Evolutionary conservation across 2,888 invertebrate species (phyloP), one percentile per base, ranked within the genome.

Genomic region (Tetrapedia diversipes): DNA sequence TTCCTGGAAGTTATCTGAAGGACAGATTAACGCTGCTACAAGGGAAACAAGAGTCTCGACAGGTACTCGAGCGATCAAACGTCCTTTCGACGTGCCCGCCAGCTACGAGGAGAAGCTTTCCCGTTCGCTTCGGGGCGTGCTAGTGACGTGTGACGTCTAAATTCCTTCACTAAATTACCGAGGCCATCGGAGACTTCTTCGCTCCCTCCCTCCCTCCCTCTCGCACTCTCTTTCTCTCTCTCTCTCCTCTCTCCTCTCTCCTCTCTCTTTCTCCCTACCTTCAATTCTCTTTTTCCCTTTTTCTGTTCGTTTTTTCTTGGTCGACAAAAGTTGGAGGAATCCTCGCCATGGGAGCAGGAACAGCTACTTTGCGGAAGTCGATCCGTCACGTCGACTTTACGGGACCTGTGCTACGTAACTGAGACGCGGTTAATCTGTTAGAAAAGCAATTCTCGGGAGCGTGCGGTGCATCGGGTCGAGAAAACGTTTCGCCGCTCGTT

Each of bases 121-220:
- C 47, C 65, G 61, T 53, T 59, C 59, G 39, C 61, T 22, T 11
- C 19, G 63, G 64, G 67, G 72, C 61, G 65, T 81, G 81, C 74
- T 70, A 57, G 72, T 83, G 87, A 85, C 83, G 82, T 54, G 81
- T 80, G 85, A 87, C 83, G 78, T 84, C 86, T 82, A 83, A 87
- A 87, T 87, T 86, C 80, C 80, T 73, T 63, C 70, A 80, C 69
- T 79, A 78, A 84, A 86, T 84, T 82, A 79, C 82, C 74, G 65
- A 60, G 59, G 65, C 74, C 61, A 72, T 69, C 79, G 45, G 64
- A n/a, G 39, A 37, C 27, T 70, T 69, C 54, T 47, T 56, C 63
- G 66, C 45, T 54, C 54, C n/a, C 24, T 60, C 47, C 53, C 4
- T 37, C 22, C n/a, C 32, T 49, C 59, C 27, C 16, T 47, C 47